phyloP scores from a whole-genome alignment of 1,140 invertebrate species.

The Araneus ventricosus region DNA sequence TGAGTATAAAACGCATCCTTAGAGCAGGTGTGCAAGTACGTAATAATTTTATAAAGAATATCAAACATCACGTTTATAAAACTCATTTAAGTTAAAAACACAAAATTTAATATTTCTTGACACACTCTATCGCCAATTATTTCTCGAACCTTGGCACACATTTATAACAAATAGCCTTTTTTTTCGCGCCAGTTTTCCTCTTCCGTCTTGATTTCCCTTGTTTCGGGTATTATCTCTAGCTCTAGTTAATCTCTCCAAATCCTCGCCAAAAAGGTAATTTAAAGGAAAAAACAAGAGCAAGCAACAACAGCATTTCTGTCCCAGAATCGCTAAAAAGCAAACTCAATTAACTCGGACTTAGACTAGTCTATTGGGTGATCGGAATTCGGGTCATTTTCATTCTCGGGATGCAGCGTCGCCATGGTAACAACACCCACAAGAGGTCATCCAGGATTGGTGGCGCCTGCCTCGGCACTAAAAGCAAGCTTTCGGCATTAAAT shows the following conservation, averaged over 20 bases:
- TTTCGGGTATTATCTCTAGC: background rate
- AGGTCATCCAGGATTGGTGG: constrained; percentile 49
- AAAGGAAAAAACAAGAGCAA: background rate
- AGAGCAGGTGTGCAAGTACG: too few species aligned
- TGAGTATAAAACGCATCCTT: too few species aligned
- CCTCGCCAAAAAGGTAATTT: background rate
- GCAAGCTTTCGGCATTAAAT: constrained; percentile 65
- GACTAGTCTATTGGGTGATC: constrained; percentile 20
- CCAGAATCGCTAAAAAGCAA: constrained; percentile 28
- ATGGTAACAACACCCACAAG: constrained; percentile 58
- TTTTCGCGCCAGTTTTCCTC: background rate
- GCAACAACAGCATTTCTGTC: background rate
- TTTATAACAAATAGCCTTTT: too few species aligned
- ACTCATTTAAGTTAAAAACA: too few species aligned
- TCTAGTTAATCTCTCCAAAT: background rate
- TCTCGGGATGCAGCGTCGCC: constrained; percentile 66
- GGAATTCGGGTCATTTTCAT: constrained; percentile 66
- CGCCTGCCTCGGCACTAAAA: constrained; percentile 64
- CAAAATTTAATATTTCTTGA: too few species aligned
- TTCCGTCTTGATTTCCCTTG: background rate
- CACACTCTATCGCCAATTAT: too few species aligned
- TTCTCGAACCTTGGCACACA: too few species aligned
- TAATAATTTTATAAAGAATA: too few species aligned
- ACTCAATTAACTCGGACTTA: constrained; percentile 50
- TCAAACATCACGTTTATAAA: too few species aligned